A percentile compares a stretch with the other conserved stretches of the same genome.
Evolutionary conservation across 1,140 invertebrate genomes (phyloP).

Genomic region (Neelides sp.): DNA sequence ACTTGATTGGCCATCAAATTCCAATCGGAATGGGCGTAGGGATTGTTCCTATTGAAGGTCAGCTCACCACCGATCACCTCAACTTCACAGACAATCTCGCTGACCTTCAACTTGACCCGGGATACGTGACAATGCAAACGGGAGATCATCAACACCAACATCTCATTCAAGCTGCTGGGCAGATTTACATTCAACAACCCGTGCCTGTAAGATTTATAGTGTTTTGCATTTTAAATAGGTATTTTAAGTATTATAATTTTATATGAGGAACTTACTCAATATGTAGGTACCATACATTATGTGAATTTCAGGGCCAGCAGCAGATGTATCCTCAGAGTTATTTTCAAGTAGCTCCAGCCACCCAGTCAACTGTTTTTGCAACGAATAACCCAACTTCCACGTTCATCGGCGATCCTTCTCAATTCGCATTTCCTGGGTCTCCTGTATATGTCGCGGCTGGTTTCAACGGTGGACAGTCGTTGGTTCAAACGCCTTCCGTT

Average conservation of each 20-base stretch:
- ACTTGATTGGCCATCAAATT: too few species aligned
- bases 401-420: conserved; percentile 24
- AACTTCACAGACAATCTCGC: not conserved
- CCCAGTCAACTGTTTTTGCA: conserved; percentile 31
- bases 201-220: conserved; percentile 9
- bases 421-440: conserved; percentile 17
- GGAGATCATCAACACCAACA: conserved; percentile 23
- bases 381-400: conserved; percentile 23
- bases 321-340: conserved; percentile 23
- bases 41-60: too few species aligned
- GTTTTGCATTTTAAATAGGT: not conserved
- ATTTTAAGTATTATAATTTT: not conserved
- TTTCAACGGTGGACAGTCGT: conserved; percentile 14
- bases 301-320: conserved; percentile 25
- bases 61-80: too few species aligned
- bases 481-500: conserved; percentile 17
- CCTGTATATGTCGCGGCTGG: conserved; percentile 9
- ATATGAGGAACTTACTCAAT: not conserved
- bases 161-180: conserved; percentile 14
- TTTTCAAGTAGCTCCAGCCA: conserved; percentile 14
- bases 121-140: conserved; percentile 31
- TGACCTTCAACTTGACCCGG: conserved; percentile 29
- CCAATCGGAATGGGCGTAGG: too few species aligned
- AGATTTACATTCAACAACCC: conserved; percentile 26
- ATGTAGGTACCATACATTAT: not conserved